phyloP scores from a whole-genome alignment of 2,888 invertebrate species.

The Melinaea menophilus region DNA sequence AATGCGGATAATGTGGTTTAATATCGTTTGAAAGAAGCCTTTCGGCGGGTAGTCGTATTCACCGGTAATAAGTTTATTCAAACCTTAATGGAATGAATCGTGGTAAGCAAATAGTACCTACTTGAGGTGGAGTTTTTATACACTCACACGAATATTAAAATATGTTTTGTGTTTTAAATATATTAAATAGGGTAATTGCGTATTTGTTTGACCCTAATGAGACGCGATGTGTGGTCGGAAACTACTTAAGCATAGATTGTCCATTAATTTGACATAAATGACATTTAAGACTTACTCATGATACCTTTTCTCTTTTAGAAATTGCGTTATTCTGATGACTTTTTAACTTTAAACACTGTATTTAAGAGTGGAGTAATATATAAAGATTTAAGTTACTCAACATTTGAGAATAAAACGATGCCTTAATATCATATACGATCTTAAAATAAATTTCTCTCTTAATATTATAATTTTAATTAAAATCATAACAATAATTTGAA shows the following conservation, averaged over 20 bases:
- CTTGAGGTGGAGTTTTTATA: constrained; percentile 38
- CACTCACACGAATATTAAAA: constrained; percentile 14
- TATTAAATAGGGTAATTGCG: constrained; percentile 13
- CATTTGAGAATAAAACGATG: too few relatives aligned
- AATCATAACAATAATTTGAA: background rate
- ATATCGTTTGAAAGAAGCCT: constrained; percentile 74
- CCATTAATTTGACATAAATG: constrained; percentile 17
- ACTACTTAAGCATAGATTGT: constrained; percentile 9
- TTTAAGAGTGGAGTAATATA: too few relatives aligned
- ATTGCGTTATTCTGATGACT: background rate
- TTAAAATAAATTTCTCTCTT: background rate
- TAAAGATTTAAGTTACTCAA: too few relatives aligned
- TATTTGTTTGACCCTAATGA: constrained; percentile 26
- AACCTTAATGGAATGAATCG: constrained; percentile 74
- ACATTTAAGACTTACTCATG: background rate
- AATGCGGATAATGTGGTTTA: constrained; percentile 75
- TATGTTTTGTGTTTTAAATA: constrained; percentile 4
- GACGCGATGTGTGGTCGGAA: constrained; percentile 19
- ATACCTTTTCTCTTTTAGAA: constrained; percentile 1
- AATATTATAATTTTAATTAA: background rate
- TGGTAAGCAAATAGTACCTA: constrained; percentile 72
- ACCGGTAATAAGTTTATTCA: constrained; percentile 76
- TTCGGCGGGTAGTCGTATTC: constrained; percentile 74
- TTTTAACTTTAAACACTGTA: background rate
- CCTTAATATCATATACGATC: background rate